Evolutionary conservation across 1,140 invertebrate genomes (phyloP).

Genomic region (Nasonia longicornis): DNA sequence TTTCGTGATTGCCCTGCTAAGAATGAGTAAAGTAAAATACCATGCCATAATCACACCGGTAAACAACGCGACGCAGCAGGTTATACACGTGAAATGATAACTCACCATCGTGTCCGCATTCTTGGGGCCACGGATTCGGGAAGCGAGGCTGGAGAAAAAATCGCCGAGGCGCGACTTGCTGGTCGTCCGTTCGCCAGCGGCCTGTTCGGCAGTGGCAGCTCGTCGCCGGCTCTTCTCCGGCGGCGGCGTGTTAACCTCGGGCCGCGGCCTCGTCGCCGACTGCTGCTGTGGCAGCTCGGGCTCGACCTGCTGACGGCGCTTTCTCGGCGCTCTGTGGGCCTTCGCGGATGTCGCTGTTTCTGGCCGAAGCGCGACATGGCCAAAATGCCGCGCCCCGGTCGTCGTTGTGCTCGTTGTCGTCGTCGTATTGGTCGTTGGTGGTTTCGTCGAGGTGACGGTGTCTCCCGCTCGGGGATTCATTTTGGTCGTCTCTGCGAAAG

Average conservation of each 20-base stretch:
- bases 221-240: not conserved
- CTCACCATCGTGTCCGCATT: not conserved
- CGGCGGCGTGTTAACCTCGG: not conserved
- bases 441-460: constrained; percentile 61
- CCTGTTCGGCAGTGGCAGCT: not conserved
- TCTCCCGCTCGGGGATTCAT: constrained; percentile 59
- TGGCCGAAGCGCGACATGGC: constrained; percentile 51
- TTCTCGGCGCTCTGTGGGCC: not conserved
- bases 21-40: not conserved
- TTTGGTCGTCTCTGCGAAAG: constrained; percentile 53
- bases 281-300: constrained; percentile 47
- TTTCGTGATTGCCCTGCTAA: not conserved
- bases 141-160: constrained; percentile 23
- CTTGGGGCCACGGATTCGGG: constrained; percentile 9
- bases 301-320: constrained; percentile 41
- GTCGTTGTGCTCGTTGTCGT: constrained; percentile 41
- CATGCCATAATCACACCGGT: too few relatives aligned
- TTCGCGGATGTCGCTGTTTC: constrained; percentile 30
- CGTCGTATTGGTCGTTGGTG: not conserved
- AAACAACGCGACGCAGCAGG: too few relatives aligned
- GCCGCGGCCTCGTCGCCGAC: constrained; percentile 41
- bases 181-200: not conserved
- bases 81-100: too few relatives aligned
- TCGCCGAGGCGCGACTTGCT: constrained; percentile 27
- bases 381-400: not conserved